Evolutionary conservation across 37 sponge, comb jelly and placozoan genomes (phyloP).

Genomic region (Chondrilla cf. caribensis): DNA sequence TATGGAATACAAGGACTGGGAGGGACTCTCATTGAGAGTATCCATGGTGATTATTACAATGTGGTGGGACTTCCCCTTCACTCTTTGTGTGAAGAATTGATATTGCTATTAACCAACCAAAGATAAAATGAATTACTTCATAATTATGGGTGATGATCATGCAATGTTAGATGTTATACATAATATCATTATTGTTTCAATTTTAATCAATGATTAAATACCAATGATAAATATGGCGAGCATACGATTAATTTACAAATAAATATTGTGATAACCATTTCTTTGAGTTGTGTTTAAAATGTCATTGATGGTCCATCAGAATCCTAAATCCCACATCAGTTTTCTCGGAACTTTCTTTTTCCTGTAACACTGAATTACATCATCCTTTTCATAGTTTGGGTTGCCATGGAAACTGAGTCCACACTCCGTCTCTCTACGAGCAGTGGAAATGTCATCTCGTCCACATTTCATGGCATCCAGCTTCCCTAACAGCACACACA

Average conservation of each 20-base stretch:
- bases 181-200: too few relatives aligned
- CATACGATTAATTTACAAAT: too few relatives aligned
- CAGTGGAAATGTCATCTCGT: slow-evolving; percentile 49
- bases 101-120: slow-evolving; percentile 26
- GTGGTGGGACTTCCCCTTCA: slow-evolving; percentile 92
- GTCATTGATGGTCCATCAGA: too few relatives aligned
- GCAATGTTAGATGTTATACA: too few relatives aligned
- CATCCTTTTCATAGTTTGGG: slow-evolving; percentile 47
- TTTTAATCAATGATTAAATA: too few relatives aligned
- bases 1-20: slow-evolving; percentile 92
- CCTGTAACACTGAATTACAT: slow-evolving; percentile 47
- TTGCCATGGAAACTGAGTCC: slow-evolving; percentile 54
- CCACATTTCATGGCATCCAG: slow-evolving; percentile 48
- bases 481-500: slow-evolving; percentile 2
- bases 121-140: too few relatives aligned
- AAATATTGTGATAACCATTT: too few relatives aligned
- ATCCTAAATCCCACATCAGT: slow-evolving; percentile 36
- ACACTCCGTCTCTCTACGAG: slow-evolving; percentile 73
- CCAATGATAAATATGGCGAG: too few relatives aligned
- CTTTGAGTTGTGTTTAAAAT: too few relatives aligned
- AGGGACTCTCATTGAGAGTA: slow-evolving; percentile 69
- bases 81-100: slow-evolving; percentile 56
- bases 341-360: slow-evolving; percentile 20
- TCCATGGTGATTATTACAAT: slow-evolving; percentile 87
- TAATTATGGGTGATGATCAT: too few relatives aligned